phyloP scores from a whole-genome alignment of 1,140 invertebrate genomes.

The Macrotrachela quadricornifera region DNA sequence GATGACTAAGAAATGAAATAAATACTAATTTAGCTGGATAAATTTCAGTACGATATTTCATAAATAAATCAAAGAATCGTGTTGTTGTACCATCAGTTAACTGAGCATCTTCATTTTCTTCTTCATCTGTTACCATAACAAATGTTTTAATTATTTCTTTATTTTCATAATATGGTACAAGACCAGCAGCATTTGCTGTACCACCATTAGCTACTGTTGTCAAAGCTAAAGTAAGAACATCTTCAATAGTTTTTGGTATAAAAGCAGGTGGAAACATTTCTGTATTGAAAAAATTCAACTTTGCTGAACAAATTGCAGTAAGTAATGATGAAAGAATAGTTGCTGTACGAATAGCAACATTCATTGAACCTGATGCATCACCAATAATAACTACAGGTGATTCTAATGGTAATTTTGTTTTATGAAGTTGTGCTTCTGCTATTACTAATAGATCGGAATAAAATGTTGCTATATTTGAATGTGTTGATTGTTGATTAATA shows the following conservation, averaged over 20 bases:
- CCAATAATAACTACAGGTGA: conserved; percentile 23
- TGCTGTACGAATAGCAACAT: conserved; percentile 22
- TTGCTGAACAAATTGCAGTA: conserved; percentile 19
- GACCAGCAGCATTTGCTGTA: conserved; percentile 21
- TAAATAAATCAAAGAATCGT: conserved; percentile 18
- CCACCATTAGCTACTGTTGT: conserved; percentile 17
- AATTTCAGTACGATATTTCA: conserved; percentile 22
- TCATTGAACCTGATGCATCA: conserved; percentile 24
- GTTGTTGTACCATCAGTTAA: background rate
- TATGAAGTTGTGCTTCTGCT: conserved; percentile 17
- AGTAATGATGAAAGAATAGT: conserved; percentile 24
- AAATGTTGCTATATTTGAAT: conserved; percentile 12
- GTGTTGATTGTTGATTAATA: too few species aligned
- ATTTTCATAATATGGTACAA: conserved; percentile 19
- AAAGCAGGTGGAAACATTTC: conserved; percentile 14
- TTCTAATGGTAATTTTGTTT: conserved; percentile 17
- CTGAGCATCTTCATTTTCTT: conserved; percentile 17
- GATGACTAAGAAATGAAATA: conserved; percentile 21
- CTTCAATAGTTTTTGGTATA: conserved; percentile 16
- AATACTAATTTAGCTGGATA: conserved; percentile 24
- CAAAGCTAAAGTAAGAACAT: conserved; percentile 20
- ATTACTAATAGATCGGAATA: conserved; percentile 12
- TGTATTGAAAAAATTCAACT: conserved; percentile 23
- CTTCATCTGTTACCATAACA: conserved; percentile 27
- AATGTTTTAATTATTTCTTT: conserved; percentile 24